Percentiles rank a stretch among this genome's conserved stretches.
These are phyloP conservation scores for Heteropelma amictum DNA, from an alignment of 2,888 invertebrate species.

Conservation along the genomic window DNA sequence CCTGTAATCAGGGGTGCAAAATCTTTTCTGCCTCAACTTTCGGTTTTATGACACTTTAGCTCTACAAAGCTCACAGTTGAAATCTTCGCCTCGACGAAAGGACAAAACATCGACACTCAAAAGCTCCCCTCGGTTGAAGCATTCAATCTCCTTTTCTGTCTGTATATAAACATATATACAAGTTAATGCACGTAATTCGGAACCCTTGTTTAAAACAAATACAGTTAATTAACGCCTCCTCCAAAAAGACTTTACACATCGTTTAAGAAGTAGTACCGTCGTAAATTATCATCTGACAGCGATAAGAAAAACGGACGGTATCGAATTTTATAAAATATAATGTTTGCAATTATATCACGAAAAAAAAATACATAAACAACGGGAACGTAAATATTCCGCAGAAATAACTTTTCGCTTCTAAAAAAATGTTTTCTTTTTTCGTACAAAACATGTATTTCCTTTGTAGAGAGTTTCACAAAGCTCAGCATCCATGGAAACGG, in stretches of 20 bases:
- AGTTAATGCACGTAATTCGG: conserved; percentile 78
- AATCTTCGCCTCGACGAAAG: conserved; percentile 4
- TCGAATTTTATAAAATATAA: too few relatives aligned
- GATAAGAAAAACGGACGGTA: conserved; percentile 1
- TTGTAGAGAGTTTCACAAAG: too few relatives aligned
- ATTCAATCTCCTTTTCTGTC: conserved; percentile 12
- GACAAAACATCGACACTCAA: conserved; percentile 43
- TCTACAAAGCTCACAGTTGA: neutral
- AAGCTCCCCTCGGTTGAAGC: neutral
- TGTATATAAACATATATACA: conserved; percentile 10
- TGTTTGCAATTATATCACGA: too few relatives aligned
- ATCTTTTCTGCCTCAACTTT: neutral
- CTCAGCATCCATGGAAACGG: too few relatives aligned
- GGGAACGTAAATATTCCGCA: too few relatives aligned
- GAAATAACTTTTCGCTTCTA: too few relatives aligned
- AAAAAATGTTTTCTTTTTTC: too few relatives aligned
- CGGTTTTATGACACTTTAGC: neutral
- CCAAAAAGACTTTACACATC: conserved; percentile 80
- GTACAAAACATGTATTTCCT: too few relatives aligned
- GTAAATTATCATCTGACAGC: too few relatives aligned
- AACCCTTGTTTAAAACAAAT: conserved; percentile 82
- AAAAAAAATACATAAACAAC: too few relatives aligned
- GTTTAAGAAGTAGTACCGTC: too few relatives aligned
- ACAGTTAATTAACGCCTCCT: conserved; percentile 80
- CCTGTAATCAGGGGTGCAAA: neutral